A percentile compares a stretch with the other conserved stretches of the same genome.
Evolutionary conservation across 2,113 vertebrate species (phyloP).

Genomic region (Phocoena sinus): DNA sequence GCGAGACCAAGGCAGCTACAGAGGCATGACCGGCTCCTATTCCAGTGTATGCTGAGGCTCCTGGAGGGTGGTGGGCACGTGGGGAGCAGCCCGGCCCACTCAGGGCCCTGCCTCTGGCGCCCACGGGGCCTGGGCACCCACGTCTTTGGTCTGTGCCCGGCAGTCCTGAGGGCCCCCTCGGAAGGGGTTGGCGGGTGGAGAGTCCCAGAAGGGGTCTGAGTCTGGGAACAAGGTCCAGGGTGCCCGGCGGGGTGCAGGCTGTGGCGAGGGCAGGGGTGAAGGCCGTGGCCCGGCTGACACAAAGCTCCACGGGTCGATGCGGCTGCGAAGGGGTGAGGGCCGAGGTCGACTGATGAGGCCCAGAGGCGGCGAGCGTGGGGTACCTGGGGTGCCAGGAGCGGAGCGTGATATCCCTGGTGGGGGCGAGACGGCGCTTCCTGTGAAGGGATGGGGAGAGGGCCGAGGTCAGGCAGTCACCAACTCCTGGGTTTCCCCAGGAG

Average conservation of each 20-base stretch:
- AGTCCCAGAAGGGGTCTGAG: slow-evolving; percentile 85
- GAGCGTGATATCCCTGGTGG: slow-evolving; percentile 56
- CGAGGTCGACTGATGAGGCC: slow-evolving; percentile 88
- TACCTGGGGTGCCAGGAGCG: slow-evolving; percentile 55
- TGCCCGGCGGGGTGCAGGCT: slow-evolving; percentile 76
- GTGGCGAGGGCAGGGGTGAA: slow-evolving; percentile 57
- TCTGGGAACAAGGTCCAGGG: slow-evolving; percentile 82
- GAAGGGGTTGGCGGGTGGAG: slow-evolving; percentile 82
- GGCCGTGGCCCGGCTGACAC: slow-evolving; percentile 81
- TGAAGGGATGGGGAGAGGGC: background rate
- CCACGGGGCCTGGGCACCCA: slow-evolving; percentile 71
- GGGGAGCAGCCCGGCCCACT: slow-evolving; percentile 75
- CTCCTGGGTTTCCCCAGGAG: background rate
- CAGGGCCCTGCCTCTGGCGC: slow-evolving; percentile 62
- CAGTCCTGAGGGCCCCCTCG: slow-evolving; percentile 65
- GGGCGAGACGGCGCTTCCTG: slow-evolving; percentile 61
- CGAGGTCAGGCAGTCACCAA: background rate
- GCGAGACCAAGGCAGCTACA: slow-evolving; percentile 11
- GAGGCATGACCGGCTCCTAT: background rate
- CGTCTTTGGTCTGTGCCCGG: slow-evolving; percentile 71
- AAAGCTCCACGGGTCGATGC: slow-evolving; percentile 93
- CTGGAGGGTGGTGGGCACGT: background rate
- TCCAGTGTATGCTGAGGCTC: slow-evolving; percentile 67
- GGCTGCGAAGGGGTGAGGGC: slow-evolving; percentile 86
- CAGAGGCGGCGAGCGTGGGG: slow-evolving; percentile 72